A percentile compares a stretch with the other conserved stretches of the same genome.
These are phyloP conservation scores for Enoplosus armatus DNA, from an alignment of 2,797 vertebrate genomes.

Conservation along the genomic window DNA sequence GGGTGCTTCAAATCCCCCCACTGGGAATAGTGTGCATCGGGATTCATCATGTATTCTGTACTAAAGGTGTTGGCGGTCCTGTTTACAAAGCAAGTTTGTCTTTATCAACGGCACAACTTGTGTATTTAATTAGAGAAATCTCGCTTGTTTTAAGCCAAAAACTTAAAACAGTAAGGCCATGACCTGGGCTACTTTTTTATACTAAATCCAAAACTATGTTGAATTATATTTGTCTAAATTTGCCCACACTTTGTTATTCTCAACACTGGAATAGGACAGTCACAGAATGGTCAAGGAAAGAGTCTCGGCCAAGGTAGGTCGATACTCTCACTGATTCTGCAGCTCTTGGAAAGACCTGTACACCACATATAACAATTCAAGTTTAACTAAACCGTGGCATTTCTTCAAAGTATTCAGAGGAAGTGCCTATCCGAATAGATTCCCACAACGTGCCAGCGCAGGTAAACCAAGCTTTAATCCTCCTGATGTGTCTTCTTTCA, in stretches of 20 bases:
- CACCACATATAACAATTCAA: constrained; percentile 10
- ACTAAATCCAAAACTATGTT: constrained; percentile 6
- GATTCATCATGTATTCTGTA: constrained; percentile 22
- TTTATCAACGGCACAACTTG: constrained; percentile 37
- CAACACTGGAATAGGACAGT: constrained; percentile 85
- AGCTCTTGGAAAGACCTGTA: constrained; percentile 39
- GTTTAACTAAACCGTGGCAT: constrained; percentile 75
- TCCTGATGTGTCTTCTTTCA: constrained; percentile 30
- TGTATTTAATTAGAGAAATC: constrained; percentile 10
- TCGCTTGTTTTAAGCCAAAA: constrained; percentile 33
- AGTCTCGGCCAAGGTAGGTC: constrained; percentile 87
- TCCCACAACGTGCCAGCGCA: constrained; percentile 80
- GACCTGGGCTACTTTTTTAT: background rate
- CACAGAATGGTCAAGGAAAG: constrained; percentile 87
- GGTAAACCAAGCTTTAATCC: constrained; percentile 81
- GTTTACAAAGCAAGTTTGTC: constrained; percentile 47
- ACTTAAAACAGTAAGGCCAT: constrained; percentile 11
- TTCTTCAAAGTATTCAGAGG: constrained; percentile 90
- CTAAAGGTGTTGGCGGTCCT: background rate
- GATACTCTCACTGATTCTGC: constrained; percentile 25
- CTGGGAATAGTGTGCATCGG: constrained; percentile 25
- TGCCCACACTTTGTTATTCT: constrained; percentile 69
- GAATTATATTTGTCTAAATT: constrained; percentile 51
- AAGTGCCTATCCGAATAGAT: constrained; percentile 83
- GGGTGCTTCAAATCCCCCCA: background rate